Percentiles rank a stretch among this genome's conserved stretches.
These are phyloP conservation scores for Ptychadena robeensis DNA, from an alignment of 2,797 vertebrate species.

Conservation along the genomic window DNA sequence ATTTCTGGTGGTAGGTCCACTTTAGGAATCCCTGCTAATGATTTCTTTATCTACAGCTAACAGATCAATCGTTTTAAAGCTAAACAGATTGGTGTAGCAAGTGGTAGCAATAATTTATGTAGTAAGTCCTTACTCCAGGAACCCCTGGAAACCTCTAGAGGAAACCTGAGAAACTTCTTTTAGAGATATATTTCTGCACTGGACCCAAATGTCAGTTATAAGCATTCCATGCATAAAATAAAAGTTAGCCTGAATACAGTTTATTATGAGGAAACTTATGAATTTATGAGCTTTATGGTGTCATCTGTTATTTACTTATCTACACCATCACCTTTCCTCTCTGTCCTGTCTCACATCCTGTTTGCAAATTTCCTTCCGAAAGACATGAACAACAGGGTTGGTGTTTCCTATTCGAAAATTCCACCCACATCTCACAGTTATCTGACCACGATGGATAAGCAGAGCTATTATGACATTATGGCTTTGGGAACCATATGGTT, in stretches of 20 bases:
- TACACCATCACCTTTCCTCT: constrained; percentile 42
- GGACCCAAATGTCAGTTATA: no score
- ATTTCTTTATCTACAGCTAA: no score
- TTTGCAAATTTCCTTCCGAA: constrained; percentile 50
- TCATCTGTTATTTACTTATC: neutral
- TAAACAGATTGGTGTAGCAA: no score
- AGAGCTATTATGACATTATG: neutral
- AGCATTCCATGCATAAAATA: no score
- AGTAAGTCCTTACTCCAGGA: no score
- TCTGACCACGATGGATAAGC: neutral
- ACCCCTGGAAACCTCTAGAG: no score
- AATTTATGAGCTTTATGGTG: neutral
- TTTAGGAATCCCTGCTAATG: no score
- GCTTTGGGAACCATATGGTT: neutral
- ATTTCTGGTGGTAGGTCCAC: no score
- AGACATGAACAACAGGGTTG: neutral
- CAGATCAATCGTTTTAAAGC: no score
- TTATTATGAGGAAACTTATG: neutral
- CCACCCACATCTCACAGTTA: neutral
- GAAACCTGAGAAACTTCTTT: no score
- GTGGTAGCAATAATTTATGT: no score
- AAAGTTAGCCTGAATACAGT: neutral
- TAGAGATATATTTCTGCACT: no score
- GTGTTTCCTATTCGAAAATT: constrained; percentile 30
- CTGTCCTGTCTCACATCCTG: constrained; percentile 17